A percentile compares a stretch with the other conserved stretches of the same genome.
These are phyloP conservation scores for Nothocercus julius DNA, from an alignment of 2,113 vertebrate genomes.

Conservation along the genomic window DNA sequence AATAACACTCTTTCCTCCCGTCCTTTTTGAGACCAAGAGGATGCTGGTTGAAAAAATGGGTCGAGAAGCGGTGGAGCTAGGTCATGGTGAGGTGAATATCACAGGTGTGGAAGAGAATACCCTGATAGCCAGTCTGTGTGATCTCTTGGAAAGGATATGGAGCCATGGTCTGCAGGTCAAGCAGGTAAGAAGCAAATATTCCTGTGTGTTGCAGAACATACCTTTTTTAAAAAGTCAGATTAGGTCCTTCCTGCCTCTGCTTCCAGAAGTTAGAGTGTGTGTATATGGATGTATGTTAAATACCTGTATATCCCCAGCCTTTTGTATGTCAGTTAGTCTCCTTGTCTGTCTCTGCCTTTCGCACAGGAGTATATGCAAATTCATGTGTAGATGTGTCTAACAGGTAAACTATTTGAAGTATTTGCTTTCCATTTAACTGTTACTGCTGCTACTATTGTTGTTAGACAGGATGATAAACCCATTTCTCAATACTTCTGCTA, in stretches of 20 bases:
- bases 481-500: not conserved
- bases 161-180: constrained; percentile 85
- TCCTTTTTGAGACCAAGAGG: constrained; percentile 81
- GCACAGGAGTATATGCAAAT: not conserved
- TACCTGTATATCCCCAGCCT: not conserved
- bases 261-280: not conserved
- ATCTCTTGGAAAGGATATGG: constrained; percentile 87
- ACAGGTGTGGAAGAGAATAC: constrained; percentile 88
- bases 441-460: not conserved
- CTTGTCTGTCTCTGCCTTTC: not conserved
- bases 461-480: not conserved
- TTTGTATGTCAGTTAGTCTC: not conserved
- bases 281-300: not conserved
- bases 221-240: not conserved
- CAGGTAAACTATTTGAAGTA: not conserved
- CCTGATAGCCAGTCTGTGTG: constrained; percentile 85
- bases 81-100: constrained; percentile 86
- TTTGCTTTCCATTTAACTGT: not conserved
- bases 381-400: not conserved
- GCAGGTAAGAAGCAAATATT: constrained; percentile 75
- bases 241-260: not conserved
- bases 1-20: constrained; percentile 13
- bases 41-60: constrained; percentile 89
- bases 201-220: not conserved
- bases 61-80: constrained; percentile 84